phyloP scores from a whole-genome alignment of 2,888 invertebrate species.

The Scaptomyza parva region DNA sequence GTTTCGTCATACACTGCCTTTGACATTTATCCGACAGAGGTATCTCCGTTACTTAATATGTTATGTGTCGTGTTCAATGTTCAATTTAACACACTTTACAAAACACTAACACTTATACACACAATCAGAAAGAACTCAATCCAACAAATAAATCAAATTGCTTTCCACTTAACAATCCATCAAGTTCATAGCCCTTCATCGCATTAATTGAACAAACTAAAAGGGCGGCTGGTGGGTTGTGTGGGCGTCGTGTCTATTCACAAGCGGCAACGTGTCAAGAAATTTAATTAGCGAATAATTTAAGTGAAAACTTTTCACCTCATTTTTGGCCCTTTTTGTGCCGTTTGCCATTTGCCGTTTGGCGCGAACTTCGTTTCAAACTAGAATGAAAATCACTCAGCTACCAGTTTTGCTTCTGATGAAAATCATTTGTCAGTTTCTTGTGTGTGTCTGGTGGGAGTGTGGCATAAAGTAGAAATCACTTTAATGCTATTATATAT shows the following conservation, averaged over 20 bases:
- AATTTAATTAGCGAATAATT: constrained; percentile 75
- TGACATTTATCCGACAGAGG: constrained; percentile 55
- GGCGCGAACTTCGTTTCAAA: constrained; percentile 44
- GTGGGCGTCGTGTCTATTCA: constrained; percentile 36
- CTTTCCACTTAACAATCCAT: constrained; percentile 70
- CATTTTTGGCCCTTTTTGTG: constrained; percentile 25
- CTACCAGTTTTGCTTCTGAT: neutral
- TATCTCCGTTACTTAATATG: constrained; percentile 21
- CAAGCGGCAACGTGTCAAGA: constrained; percentile 63
- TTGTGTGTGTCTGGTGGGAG: neutral
- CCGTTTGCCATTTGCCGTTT: constrained; percentile 1
- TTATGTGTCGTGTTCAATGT: constrained; percentile 15
- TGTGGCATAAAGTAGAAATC: constrained; percentile 34
- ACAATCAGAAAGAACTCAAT: constrained; percentile 8
- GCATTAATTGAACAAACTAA: constrained; percentile 60
- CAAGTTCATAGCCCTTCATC: constrained; percentile 48
- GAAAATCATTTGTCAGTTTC: constrained; percentile 43
- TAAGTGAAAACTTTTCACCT: constrained; percentile 54
- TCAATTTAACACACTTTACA: constrained; percentile 5
- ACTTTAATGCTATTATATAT: constrained; percentile 55
- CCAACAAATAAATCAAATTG: constrained; percentile 51
- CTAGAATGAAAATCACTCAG: constrained; percentile 50
- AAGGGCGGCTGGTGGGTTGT: constrained; percentile 14
- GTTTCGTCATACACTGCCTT: constrained; percentile 52
- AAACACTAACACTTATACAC: neutral